Percentiles rank a stretch among this genome's conserved stretches.
These are phyloP conservation scores for Cochlearius cochlearius DNA, from an alignment of 2,113 vertebrate species.

Conservation along the genomic window DNA sequence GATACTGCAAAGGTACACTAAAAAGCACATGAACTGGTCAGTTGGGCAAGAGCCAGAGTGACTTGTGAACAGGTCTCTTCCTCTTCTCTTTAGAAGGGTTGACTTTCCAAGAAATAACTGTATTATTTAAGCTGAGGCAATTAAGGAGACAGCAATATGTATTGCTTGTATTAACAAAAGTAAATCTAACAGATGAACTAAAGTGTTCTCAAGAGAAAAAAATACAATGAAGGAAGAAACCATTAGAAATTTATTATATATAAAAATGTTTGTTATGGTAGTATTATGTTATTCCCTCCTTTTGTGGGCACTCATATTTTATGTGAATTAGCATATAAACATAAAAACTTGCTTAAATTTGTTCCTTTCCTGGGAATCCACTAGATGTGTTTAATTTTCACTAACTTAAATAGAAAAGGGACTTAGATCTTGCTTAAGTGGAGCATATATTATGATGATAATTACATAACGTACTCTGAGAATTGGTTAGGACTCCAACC, in stretches of 20 bases:
- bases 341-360: neutral
- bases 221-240: neutral
- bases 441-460: neutral
- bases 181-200: neutral
- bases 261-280: neutral
- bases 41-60: neutral
- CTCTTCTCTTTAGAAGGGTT: neutral
- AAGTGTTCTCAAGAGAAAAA: neutral
- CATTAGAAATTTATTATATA: neutral
- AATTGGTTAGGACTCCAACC: neutral
- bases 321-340: neutral
- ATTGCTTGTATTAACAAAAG: neutral
- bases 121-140: neutral
- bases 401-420: neutral
- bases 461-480: neutral
- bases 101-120: neutral
- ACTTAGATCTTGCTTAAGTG: neutral
- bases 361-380: neutral
- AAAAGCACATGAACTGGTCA: neutral
- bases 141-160: neutral
- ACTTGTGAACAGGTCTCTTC: neutral
- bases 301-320: neutral
- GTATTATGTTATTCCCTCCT: neutral
- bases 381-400: neutral
- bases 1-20: neutral